A percentile compares a stretch with the other conserved stretches of the same genome.
phyloP scores from a whole-genome alignment of 2,797 vertebrate genomes.

The Lutjanus campechanus region DNA sequence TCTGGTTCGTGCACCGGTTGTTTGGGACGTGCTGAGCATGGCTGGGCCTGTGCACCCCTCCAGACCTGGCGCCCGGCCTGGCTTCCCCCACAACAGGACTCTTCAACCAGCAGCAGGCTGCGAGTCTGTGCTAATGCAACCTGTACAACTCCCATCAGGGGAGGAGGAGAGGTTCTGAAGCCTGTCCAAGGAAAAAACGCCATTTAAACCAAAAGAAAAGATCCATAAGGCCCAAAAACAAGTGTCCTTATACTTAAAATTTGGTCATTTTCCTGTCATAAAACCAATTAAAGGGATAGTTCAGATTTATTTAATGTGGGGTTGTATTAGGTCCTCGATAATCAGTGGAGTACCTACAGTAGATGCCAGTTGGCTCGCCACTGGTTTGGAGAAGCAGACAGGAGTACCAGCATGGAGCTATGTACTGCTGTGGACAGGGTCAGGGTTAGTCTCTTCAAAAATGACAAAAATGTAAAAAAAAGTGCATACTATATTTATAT shows the following conservation, averaged over 20 bases:
- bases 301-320: too few relatives aligned
- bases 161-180: slow-evolving; percentile 18
- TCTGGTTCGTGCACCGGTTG: slow-evolving; percentile 69
- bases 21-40: slow-evolving; percentile 66
- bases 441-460: too few relatives aligned
- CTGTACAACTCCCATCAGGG: slow-evolving; percentile 43
- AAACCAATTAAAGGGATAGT: not conserved
- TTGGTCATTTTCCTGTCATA: not conserved
- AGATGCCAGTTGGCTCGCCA: too few relatives aligned
- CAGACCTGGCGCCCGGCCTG: slow-evolving; percentile 71
- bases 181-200: slow-evolving; percentile 22
- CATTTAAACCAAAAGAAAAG: slow-evolving; percentile 7
- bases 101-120: slow-evolving; percentile 49
- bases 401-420: too few relatives aligned
- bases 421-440: too few relatives aligned
- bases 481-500: too few relatives aligned
- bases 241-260: not conserved
- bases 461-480: too few relatives aligned
- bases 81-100: slow-evolving; percentile 48
- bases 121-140: slow-evolving; percentile 50
- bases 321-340: too few relatives aligned
- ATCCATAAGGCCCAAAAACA: not conserved
- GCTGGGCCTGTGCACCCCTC: slow-evolving; percentile 59
- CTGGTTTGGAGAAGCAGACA: too few relatives aligned
- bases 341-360: too few relatives aligned